phyloP scores from a whole-genome alignment of 2,113 vertebrate genomes.

The Leucopsar rothschildi region DNA sequence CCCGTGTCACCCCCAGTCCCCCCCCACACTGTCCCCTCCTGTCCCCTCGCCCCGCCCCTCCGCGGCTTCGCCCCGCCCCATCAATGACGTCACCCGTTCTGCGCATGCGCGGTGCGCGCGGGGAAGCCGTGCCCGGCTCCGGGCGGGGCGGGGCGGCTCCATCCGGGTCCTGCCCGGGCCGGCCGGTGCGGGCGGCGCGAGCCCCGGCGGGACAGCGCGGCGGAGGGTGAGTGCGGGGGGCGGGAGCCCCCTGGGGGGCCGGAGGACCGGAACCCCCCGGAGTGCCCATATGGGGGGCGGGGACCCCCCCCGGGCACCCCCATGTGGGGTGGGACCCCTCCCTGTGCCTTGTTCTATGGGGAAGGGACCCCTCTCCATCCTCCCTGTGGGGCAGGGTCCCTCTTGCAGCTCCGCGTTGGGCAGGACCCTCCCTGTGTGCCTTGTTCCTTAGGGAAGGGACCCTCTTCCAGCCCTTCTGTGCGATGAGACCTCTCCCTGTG shows the following conservation, averaged over 20 bases:
- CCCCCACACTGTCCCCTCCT: too few species aligned
- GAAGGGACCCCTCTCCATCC: not conserved
- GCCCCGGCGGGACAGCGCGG: not conserved
- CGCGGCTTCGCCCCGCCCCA: too few species aligned
- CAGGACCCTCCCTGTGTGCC: not conserved
- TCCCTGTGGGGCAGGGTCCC: not conserved
- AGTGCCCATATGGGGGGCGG: not conserved
- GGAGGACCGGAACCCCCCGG: not conserved
- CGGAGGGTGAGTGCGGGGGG: not conserved
- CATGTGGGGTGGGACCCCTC: not conserved
- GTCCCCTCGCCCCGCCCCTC: not conserved
- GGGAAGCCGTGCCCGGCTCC: not conserved
- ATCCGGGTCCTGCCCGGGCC: conserved; percentile 10
- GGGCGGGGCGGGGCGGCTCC: not conserved
- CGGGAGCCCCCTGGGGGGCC: not conserved
- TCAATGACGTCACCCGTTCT: too few species aligned
- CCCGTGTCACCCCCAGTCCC: not conserved
- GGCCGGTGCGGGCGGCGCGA: not conserved
- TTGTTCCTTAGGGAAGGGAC: not conserved
- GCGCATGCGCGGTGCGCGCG: not conserved
- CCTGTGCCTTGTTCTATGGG: not conserved
- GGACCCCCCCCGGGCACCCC: not conserved
- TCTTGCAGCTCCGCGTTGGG: not conserved
- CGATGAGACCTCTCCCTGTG: not conserved
- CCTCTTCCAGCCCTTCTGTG: not conserved